Base-by-base conservation (phyloP, 2,888 invertebrate species). In the Rhyacophila evoluta region DNA sequence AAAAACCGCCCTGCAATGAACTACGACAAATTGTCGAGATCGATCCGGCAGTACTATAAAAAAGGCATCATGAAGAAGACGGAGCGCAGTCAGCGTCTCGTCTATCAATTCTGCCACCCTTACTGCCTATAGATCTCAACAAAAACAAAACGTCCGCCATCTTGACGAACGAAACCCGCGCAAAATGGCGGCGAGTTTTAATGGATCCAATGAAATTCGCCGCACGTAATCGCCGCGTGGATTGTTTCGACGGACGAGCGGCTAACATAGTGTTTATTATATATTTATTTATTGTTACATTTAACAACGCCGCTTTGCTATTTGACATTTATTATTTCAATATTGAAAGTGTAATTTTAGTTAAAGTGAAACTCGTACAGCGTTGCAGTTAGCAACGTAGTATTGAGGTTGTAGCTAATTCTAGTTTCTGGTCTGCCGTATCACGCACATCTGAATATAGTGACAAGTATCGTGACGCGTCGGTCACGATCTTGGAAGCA, bases 11-110 rank as follows among this genome's bases (percentile, higher is more conserved):
- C 98, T 0, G 98, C 98, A 29, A 99, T 99, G 99, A 99, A 99
- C 91, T 99, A 99, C 89, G 99, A 99, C 91, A 99, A 99, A 87
- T 90, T 99, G 72, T 98, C 98, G 83, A 93, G 99, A 77, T 98
- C 98, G 84, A 98, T 99, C 86, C 91, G 99, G 74, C 99, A 99
- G 87, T 98, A 98, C 90, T 99, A 99, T 92, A 98, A 99, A 89
- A 99, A 99, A 88, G 98, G 98, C 77, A 98, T 99, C 87, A 98
- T 98, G 97, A 98, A 98, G 92, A 99, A 99, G 88, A 99, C 99
- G 0, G 98, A 98, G 86, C 92, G 98, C 83, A 98, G 98, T 84
- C 99, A 99, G 89, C 92, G 99, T 86, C 93, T 99, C 84, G 99
- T 99, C 82, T 99, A 99, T 89, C 99, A 99, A 89, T 99, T 99